Conservation (phyloP, 2,797 vertebrate species). For the Echeneis naucrates region DNA sequence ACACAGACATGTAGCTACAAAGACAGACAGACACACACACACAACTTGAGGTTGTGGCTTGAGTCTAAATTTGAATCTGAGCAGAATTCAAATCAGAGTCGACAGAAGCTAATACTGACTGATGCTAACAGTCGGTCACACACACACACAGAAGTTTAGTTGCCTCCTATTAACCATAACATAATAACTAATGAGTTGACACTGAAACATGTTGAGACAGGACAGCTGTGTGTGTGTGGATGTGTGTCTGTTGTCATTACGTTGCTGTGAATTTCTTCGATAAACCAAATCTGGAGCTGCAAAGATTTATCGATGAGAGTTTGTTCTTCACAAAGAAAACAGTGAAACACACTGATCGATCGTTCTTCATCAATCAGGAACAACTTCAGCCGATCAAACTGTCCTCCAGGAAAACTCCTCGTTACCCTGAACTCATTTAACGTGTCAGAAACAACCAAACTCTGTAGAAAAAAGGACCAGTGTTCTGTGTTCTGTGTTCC, state of each 20-base stretch:
- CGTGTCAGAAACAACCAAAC: background rate
- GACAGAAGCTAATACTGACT: background rate
- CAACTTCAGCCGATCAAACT: background rate
- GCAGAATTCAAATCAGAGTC: background rate
- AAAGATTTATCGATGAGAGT: background rate
- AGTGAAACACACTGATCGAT: background rate
- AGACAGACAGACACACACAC: conserved; percentile 23
- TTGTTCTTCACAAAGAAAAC: background rate
- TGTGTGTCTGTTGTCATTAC: too few species aligned
- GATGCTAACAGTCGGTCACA: background rate
- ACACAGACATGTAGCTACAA: too few species aligned
- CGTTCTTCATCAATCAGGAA: background rate
- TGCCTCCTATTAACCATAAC: too few species aligned
- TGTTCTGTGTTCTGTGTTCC: too few species aligned
- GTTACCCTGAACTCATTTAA: too few species aligned
- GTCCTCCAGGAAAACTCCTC: too few species aligned
- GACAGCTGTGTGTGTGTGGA: too few species aligned
- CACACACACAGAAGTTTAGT: background rate
- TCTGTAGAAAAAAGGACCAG: too few species aligned
- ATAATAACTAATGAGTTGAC: too few species aligned
- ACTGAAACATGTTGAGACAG: too few species aligned
- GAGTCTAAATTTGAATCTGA: conserved; percentile 7
- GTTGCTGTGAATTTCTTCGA: too few species aligned
- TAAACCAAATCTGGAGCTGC: too few species aligned
- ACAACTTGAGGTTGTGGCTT: background rate